A percentile compares a stretch with the other conserved stretches of the same genome.
Evolutionary conservation across 2,888 invertebrate species (phyloP).

Genomic region (Heteromurus nitidus): DNA sequence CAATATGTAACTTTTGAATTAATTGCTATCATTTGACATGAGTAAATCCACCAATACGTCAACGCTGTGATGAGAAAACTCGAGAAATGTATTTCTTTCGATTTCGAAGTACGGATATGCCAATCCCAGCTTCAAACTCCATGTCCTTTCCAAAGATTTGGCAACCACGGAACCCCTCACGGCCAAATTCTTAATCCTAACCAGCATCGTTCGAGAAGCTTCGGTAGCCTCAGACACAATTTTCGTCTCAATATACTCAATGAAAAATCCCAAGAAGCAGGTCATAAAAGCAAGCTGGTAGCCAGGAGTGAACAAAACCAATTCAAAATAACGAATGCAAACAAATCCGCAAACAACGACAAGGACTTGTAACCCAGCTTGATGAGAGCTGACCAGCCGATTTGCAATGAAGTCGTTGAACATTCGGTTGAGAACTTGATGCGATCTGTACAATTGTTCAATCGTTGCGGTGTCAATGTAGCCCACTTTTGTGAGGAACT

Average conservation of each 20-base stretch:
- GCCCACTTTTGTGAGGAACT: not conserved
- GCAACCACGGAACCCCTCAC: not conserved
- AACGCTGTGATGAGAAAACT: conserved; percentile 2
- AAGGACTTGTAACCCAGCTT: not conserved
- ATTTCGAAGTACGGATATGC: conserved; percentile 15
- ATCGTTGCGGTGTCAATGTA: not conserved
- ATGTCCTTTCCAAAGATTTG: not conserved
- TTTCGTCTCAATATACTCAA: conserved; percentile 4
- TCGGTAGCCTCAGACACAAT: not conserved
- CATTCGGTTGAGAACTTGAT: conserved; percentile 11
- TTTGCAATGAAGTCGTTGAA: conserved; percentile 2
- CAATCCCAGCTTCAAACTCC: conserved; percentile 3
- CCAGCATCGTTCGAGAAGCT: not conserved
- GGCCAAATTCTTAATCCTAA: not conserved
- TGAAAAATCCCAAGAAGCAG: not conserved
- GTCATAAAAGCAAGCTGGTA: conserved; percentile 13
- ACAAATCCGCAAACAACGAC: not conserved
- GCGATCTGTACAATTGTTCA: not conserved
- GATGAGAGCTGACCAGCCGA: not conserved
- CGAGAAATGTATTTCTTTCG: not conserved
- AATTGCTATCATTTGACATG: not conserved
- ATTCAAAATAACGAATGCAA: not conserved
- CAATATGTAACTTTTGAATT: too few species aligned
- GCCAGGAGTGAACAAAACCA: conserved; percentile 1
- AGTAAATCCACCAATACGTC: not conserved